Percentiles rank a stretch among this genome's conserved stretches.
These are phyloP conservation scores for Callionymus lyra DNA, from an alignment of 2,113 vertebrate genomes.

Conservation along the genomic window DNA sequence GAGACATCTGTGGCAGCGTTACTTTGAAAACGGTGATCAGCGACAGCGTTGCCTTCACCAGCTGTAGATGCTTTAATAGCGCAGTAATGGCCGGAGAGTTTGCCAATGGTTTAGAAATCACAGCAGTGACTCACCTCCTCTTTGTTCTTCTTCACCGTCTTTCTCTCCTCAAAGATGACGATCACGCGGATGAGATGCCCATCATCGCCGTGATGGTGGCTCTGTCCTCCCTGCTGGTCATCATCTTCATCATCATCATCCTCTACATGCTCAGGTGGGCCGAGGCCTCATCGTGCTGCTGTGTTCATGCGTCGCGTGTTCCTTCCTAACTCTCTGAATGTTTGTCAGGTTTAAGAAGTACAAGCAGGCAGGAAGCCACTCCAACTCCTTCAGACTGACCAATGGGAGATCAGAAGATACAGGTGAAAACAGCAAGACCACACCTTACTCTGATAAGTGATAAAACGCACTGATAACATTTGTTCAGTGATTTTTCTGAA, in stretches of 20 bases:
- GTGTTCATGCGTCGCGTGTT: neutral
- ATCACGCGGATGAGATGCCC: constrained; percentile 73
- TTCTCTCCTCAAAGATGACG: constrained; percentile 17
- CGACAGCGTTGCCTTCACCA: too few species aligned
- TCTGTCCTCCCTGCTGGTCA: constrained; percentile 89
- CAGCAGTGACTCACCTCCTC: constrained; percentile 5
- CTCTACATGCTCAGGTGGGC: constrained; percentile 96
- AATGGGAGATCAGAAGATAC: constrained; percentile 90
- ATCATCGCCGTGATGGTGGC: constrained; percentile 97
- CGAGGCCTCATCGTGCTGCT: constrained; percentile 8
- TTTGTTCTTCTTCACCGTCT: neutral
- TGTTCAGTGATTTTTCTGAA: constrained; percentile 18
- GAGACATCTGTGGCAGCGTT: too few species aligned
- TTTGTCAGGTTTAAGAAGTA: constrained; percentile 91
- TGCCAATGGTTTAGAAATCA: neutral
- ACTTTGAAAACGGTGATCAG: too few species aligned
- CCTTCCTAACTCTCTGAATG: constrained; percentile 15
- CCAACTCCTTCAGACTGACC: constrained; percentile 89
- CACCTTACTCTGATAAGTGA: neutral
- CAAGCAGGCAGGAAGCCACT: constrained; percentile 95
- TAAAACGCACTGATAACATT: neutral
- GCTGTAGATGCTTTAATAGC: neutral
- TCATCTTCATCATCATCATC: constrained; percentile 97
- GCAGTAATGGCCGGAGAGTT: constrained; percentile 6
- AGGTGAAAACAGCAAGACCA: constrained; percentile 61